Percentiles rank a stretch among this genome's conserved stretches.
Evolutionary conservation across 2,888 invertebrate genomes (phyloP).

Genomic region (Apotomis capreana): DNA sequence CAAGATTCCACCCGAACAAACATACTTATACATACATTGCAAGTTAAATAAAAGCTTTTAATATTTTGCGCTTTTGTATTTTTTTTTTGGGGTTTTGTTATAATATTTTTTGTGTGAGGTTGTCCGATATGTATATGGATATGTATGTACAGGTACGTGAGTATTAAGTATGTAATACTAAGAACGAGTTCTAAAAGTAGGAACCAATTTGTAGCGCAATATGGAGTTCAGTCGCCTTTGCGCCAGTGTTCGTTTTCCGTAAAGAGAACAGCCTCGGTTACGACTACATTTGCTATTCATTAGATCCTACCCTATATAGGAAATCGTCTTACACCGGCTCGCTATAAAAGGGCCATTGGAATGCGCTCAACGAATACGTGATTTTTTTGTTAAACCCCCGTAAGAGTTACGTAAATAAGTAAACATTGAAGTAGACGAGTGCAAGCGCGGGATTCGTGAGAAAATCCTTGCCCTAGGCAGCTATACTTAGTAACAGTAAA

Average conservation of each 20-base stretch:
- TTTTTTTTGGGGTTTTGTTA: too few species aligned
- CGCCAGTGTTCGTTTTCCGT: conserved; percentile 52
- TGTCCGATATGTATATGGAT: too few species aligned
- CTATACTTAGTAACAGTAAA: too few species aligned
- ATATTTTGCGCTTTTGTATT: too few species aligned
- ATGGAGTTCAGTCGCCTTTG: conserved; percentile 55
- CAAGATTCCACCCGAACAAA: too few species aligned
- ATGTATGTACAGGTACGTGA: too few species aligned
- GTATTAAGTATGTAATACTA: background rate
- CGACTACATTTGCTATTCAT: conserved; percentile 73
- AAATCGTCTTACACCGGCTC: conserved; percentile 60
- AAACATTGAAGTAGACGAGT: conserved; percentile 34
- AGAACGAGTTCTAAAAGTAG: background rate
- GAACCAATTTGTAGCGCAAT: conserved; percentile 40
- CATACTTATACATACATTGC: too few species aligned
- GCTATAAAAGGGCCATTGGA: conserved; percentile 63
- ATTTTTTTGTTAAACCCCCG: conserved; percentile 60
- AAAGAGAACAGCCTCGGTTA: conserved; percentile 62
- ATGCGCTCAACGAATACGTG: conserved; percentile 55
- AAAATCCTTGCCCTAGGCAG: background rate
- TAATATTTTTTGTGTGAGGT: too few species aligned
- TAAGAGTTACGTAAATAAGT: conserved; percentile 62
- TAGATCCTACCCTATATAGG: conserved; percentile 72
- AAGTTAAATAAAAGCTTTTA: too few species aligned
- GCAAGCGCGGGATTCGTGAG: conserved; percentile 38